A percentile compares a stretch with the other conserved stretches of the same genome.
Conservation (phyloP, 2,797 vertebrate species). For the Decapterus maruadsi region DNA sequence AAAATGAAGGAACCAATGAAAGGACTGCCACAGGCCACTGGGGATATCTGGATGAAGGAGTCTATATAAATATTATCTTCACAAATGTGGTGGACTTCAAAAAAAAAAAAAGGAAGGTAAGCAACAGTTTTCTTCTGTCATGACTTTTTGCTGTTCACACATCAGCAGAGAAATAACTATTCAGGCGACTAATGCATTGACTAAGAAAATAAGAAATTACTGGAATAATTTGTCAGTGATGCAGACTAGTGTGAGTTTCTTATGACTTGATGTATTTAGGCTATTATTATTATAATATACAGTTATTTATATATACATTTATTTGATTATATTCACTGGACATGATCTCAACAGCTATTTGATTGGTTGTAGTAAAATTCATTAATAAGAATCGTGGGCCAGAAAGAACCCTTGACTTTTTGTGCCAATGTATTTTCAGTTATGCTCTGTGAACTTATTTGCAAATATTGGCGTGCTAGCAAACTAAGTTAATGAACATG, state of each 20-base stretch:
- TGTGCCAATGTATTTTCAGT: no score
- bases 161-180: background rate
- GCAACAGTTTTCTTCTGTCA: slow-evolving; percentile 8
- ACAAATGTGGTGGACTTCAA: slow-evolving; percentile 32
- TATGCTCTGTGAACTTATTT: background rate
- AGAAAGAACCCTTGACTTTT: no score
- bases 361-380: no score
- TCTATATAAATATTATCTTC: slow-evolving; percentile 50
- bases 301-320: no score
- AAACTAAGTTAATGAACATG: background rate
- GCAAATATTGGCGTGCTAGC: background rate
- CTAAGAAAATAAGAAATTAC: background rate
- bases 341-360: no score
- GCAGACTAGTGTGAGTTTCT: background rate
- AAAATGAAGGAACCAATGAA: slow-evolving; percentile 80
- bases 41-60: slow-evolving; percentile 66
- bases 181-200: background rate
- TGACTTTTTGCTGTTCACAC: background rate
- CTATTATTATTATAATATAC: no score
- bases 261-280: no score
- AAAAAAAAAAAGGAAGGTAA: slow-evolving; percentile 67
- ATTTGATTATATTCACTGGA: no score
- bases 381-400: no score
- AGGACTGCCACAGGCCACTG: slow-evolving; percentile 50
- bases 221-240: background rate